Base-by-base conservation (phyloP, 2,888 invertebrate genomes). In the Hirtodrosophila alboralis region DNA sequence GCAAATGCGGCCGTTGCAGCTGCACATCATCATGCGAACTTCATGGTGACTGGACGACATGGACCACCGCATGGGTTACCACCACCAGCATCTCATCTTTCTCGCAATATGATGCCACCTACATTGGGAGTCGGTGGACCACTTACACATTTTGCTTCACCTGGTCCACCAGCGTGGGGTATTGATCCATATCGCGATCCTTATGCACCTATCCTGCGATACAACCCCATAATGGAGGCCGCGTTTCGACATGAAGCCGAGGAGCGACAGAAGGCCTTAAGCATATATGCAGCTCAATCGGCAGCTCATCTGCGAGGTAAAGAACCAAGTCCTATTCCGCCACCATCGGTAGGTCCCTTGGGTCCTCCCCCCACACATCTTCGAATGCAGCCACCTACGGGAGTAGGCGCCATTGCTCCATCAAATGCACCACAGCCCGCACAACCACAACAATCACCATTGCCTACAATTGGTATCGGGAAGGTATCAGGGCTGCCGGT, bases 151-250 rank as follows among this genome's bases (percentile, higher is more conserved):
- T 92, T 93, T 51, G 92, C 92, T 41, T 92, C 93, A 38, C 92
- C 93, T 76, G 92, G 92, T 1, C 92, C 93, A 7, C 90, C 91
- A 23, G 86, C 88, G 12, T 93, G 93, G 93, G 75, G 88, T 16
- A 87, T 90, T 59, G 94, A 95, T 89, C 94, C 94, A 8, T 95
- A 94, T 91, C 92, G 94, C 47, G 92, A 92, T 85, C 92, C 93
- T 23, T 95, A 95, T 89, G 77, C 76, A 10, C 94, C 95, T 31
- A 92, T 95, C 68, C 91, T 94, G 89, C 93, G 95, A 51, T 95
- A 95, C 89, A 95, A 95, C 88, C 95, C 96, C 13, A 91, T 96
- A 26, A 93, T 96, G 91, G 95, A 95, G 79, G 95, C 94, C 9
- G 95, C 95, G 13, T 93, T 94, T 87, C 92, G 95, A 51, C 95